Evolutionary conservation across 2,113 vertebrate species (phyloP).

Genomic region (Callionymus lyra): DNA sequence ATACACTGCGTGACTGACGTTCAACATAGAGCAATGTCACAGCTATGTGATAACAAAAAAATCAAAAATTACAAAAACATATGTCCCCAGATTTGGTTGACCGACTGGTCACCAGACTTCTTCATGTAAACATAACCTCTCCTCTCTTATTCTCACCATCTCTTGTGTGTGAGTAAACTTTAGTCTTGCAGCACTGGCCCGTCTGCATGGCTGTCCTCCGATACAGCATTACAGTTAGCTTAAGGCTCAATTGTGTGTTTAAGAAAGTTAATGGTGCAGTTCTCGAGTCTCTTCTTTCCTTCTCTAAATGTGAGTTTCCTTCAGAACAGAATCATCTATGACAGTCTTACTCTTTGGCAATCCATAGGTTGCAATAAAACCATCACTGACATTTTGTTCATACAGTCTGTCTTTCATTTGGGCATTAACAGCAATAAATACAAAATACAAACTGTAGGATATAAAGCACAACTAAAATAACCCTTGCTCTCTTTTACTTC

Average conservation of each 20-base stretch:
- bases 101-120: not conserved
- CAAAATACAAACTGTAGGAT: constrained; percentile 61
- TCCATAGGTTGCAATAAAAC: constrained; percentile 74
- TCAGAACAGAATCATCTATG: no score
- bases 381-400: constrained; percentile 53
- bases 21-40: no score
- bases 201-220: constrained; percentile 88
- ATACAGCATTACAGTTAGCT: constrained; percentile 72
- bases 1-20: no score
- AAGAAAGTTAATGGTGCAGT: constrained; percentile 56
- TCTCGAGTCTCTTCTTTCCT: constrained; percentile 27
- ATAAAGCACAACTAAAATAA: constrained; percentile 62
- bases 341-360: constrained; percentile 61
- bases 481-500: constrained; percentile 37
- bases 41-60: no score
- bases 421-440: constrained; percentile 55
- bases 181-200: constrained; percentile 71
- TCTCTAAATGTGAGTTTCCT: constrained; percentile 18
- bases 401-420: constrained; percentile 59
- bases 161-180: constrained; percentile 2
- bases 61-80: no score
- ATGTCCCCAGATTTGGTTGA: not conserved
- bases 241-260: constrained; percentile 87
- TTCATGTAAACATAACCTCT: constrained; percentile 20
- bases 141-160: not conserved